Evolutionary conservation across 2,888 invertebrate genomes (phyloP).

Genomic region (Atethmia centrago): DNA sequence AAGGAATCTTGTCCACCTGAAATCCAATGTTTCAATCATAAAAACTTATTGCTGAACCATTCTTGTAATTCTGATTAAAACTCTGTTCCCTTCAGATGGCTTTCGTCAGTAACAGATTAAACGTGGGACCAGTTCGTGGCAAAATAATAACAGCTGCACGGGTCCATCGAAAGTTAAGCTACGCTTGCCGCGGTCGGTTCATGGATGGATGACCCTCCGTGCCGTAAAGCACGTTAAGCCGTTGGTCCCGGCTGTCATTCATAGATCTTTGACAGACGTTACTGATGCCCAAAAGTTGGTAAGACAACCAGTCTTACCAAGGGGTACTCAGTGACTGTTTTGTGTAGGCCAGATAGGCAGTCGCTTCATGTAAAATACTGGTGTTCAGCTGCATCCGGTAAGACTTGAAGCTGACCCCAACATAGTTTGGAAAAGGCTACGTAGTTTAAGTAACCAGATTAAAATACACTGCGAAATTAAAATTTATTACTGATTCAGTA

Average conservation of each 20-base stretch:
- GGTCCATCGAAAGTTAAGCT: background rate
- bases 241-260: background rate
- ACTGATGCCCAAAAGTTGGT: background rate
- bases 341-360: background rate
- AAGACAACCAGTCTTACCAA: background rate
- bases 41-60: conserved; percentile 65
- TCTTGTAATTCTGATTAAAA: conserved; percentile 67
- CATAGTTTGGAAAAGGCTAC: background rate
- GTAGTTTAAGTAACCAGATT: conserved; percentile 33
- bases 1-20: conserved; percentile 75
- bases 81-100: conserved; percentile 57
- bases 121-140: background rate
- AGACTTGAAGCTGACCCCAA: background rate
- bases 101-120: conserved; percentile 58
- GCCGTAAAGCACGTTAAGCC: background rate
- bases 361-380: background rate
- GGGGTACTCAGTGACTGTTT: background rate
- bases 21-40: conserved; percentile 67
- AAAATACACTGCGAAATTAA: conserved; percentile 55
- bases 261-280: background rate
- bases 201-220: background rate
- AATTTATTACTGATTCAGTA: conserved; percentile 60
- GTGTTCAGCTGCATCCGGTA: too few relatives aligned
- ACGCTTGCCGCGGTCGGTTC: background rate
- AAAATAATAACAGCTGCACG: background rate